phyloP scores from a whole-genome alignment of 2,113 vertebrate species.

The Phrynosoma blainvillii region DNA sequence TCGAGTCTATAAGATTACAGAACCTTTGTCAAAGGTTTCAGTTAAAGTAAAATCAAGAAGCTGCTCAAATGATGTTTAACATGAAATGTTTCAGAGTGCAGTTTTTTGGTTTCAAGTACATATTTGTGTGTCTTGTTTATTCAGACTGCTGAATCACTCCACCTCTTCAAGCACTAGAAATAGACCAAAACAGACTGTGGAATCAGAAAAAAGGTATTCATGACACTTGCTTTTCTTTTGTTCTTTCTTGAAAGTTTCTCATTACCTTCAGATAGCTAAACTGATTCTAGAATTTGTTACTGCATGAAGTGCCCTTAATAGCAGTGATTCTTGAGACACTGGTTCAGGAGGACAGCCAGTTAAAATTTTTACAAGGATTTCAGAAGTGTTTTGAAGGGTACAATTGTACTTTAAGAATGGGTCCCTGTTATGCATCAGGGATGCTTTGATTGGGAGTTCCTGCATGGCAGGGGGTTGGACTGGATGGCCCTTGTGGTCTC shows the following conservation, averaged over 20 bases:
- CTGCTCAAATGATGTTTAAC: neutral
- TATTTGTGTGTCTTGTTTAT: conserved; percentile 27
- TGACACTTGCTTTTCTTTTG: neutral
- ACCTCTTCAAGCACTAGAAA: conserved; percentile 81
- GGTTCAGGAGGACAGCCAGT: neutral
- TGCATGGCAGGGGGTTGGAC: too few species aligned
- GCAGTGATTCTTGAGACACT: too few species aligned
- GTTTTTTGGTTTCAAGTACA: neutral
- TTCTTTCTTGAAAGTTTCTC: neutral
- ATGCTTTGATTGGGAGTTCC: too few species aligned
- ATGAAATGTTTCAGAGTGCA: neutral
- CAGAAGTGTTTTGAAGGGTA: neutral
- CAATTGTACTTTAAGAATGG: neutral
- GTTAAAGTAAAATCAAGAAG: neutral
- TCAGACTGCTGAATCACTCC: conserved; percentile 89
- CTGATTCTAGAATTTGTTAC: too few species aligned
- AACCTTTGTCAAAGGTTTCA: neutral
- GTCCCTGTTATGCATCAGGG: too few species aligned
- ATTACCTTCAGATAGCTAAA: neutral
- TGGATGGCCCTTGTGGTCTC: too few species aligned
- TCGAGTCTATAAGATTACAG: neutral
- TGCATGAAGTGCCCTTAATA: neutral
- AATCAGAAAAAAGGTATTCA: conserved; percentile 85
- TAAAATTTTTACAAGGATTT: neutral
- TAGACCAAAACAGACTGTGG: conserved; percentile 84